Conservation (phyloP, 2,797 vertebrate species). For the Silurus lanzhouensis region DNA sequence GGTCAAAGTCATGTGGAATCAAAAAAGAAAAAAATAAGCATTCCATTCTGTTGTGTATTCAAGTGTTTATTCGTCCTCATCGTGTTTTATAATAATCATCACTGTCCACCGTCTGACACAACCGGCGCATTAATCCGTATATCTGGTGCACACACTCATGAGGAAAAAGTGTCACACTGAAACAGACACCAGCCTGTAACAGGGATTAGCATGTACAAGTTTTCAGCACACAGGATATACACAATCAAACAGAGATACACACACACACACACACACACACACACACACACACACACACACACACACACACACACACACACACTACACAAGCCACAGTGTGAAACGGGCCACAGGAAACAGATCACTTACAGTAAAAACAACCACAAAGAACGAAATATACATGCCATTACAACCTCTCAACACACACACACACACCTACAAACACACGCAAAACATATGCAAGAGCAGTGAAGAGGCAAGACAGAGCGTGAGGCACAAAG, state of each 20-base stretch:
- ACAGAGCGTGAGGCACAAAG: background rate
- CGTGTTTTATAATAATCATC: conserved; percentile 17
- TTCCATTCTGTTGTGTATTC: conserved; percentile 3
- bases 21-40: background rate
- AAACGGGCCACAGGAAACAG: background rate
- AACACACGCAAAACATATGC: conserved; percentile 1
- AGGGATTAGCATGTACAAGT: conserved; percentile 4
- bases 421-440: background rate
- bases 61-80: background rate
- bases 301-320: background rate
- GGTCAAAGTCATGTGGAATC: conserved; percentile 18
- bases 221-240: background rate
- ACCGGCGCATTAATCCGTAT: conserved; percentile 19
- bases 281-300: background rate
- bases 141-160: conserved; percentile 1
- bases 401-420: background rate
- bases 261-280: background rate
- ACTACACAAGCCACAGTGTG: background rate
- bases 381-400: background rate
- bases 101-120: conserved; percentile 10
- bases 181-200: background rate
- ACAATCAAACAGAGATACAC: background rate
- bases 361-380: conserved; percentile 1
- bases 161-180: conserved; percentile 27
- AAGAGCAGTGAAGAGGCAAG: conserved; percentile 28